Evolutionary conservation across 2,113 vertebrate species (phyloP).

Genomic region (Vireo altiloquus): DNA sequence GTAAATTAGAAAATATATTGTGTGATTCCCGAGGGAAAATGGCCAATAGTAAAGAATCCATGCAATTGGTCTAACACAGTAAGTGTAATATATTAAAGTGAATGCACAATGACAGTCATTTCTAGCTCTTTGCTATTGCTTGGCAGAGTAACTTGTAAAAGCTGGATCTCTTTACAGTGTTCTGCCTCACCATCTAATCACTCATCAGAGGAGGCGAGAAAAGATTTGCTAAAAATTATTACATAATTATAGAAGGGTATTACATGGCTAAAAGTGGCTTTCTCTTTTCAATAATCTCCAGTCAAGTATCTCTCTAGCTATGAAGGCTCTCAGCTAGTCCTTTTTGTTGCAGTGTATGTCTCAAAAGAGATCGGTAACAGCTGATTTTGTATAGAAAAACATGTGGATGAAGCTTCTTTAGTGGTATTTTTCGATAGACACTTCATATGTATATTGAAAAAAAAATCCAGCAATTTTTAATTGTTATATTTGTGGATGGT

Average conservation of each 20-base stretch:
- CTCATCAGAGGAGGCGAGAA: not conserved
- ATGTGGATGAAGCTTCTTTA: not conserved
- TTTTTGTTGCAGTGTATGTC: not conserved
- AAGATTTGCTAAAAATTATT: constrained; percentile 31
- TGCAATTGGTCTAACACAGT: not conserved
- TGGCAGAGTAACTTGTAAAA: constrained; percentile 1
- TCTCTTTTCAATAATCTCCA: not conserved
- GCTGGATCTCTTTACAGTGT: not conserved
- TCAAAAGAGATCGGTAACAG: not conserved
- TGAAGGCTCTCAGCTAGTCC: not conserved
- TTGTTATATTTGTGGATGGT: not conserved
- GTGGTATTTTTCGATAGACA: not conserved
- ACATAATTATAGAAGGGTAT: constrained; percentile 9
- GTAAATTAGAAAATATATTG: constrained; percentile 32
- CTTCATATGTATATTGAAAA: not conserved
- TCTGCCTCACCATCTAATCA: constrained; percentile 4
- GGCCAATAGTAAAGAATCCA: constrained; percentile 3
- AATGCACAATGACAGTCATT: constrained; percentile 8
- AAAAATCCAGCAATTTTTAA: not conserved
- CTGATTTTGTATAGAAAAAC: not conserved
- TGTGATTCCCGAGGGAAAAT: not conserved
- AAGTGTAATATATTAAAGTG: constrained; percentile 19
- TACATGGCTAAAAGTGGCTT: not conserved
- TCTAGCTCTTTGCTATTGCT: constrained; percentile 23
- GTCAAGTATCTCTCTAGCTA: not conserved